Percentiles rank a stretch among this genome's conserved stretches.
phyloP scores from a whole-genome alignment of 2,797 vertebrate genomes.

The Eulemur mongoz region DNA sequence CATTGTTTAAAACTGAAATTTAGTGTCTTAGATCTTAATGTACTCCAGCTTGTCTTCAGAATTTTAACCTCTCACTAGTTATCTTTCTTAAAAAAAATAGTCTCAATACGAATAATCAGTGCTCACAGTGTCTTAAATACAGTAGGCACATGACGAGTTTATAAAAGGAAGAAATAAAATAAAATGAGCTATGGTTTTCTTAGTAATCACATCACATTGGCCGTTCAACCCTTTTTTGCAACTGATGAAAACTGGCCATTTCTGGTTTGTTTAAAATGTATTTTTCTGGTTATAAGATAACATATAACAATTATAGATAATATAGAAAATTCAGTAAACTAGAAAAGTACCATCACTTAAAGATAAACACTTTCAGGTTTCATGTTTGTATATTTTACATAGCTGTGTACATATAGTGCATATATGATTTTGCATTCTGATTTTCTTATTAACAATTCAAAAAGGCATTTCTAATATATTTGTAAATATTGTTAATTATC shows the following conservation, averaged over 20 bases:
- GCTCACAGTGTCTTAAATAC: neutral
- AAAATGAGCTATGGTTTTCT: neutral
- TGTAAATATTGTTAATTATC: neutral
- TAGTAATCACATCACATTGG: neutral
- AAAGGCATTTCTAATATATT: neutral
- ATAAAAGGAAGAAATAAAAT: conserved; percentile 18
- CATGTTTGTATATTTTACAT: neutral
- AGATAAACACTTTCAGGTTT: neutral
- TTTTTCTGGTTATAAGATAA: neutral
- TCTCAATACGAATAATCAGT: neutral
- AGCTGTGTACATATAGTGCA: neutral
- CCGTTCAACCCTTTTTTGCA: neutral
- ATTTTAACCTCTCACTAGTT: neutral
- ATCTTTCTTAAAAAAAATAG: neutral
- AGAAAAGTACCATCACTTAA: neutral
- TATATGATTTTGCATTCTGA: neutral
- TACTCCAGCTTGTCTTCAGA: neutral
- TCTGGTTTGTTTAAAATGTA: neutral
- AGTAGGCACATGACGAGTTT: neutral
- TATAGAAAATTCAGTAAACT: neutral
- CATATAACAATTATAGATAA: neutral
- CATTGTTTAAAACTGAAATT: neutral
- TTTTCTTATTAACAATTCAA: neutral
- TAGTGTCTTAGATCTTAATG: neutral
- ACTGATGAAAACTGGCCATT: neutral